Evolutionary conservation across 2,888 invertebrate genomes (phyloP), one percentile per base, ranked within the genome.

Genomic region (Cosmorhoe ocellata): DNA sequence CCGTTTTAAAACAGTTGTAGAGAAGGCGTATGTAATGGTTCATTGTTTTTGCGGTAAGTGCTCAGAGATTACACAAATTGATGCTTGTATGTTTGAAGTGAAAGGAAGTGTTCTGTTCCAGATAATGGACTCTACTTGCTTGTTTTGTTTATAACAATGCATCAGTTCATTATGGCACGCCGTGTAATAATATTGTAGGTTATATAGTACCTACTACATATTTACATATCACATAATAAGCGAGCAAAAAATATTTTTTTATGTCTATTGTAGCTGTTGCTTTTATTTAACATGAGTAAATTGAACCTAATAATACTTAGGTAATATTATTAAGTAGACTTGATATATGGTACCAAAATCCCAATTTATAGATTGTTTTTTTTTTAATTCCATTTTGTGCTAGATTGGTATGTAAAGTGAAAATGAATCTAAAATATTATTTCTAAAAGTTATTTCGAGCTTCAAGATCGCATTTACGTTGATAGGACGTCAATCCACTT

Each of bases 21-120:
- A 69, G 44, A 24, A 37, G 71, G 69, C 66, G 71, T 71, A 61
- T 71, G 72, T 77, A 79, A 81, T 81, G 76, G 79, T 75, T 79
- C 81, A 83, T 84, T 84, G 83, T 84, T 80, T 81, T 78, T 75
- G 75, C 69, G 63, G 73, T 79, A 81, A 82, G 77, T 78, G 79
- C 71, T 66, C 69, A 69, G 69, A 75, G 78, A 80, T 82, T 81
- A 77, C 79, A 76, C 75, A 77, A 79, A 81, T 81, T 76, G 79
- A 75, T 76, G 74, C 71, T 71, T 69, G 72, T 75, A 64, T 74
- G 74, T 75, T 77, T 71, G 71, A 72, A 80, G 84, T 79, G 81
- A 84, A 83, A 81, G 83, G 81, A 77, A 79, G 68, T 74, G 67
- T 76, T 71, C 69, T 71, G 73, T 77, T 73, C 66, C 65, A 71